phyloP scores from a whole-genome alignment of 2,113 vertebrate genomes.

The Megalops atlanticus region DNA sequence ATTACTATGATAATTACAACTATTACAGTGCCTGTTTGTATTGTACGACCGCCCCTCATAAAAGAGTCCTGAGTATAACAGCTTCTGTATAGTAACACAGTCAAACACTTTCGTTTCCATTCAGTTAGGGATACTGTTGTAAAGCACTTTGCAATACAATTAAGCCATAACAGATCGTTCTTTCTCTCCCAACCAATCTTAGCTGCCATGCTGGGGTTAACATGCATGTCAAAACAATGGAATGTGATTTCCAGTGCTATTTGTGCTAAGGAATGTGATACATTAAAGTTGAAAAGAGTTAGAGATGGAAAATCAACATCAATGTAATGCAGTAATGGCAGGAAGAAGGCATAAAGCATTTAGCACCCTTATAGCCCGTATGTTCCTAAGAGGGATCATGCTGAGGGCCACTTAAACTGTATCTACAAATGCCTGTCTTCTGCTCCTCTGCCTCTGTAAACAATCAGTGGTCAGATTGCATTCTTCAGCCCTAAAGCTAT shows the following conservation, averaged over 20 bases:
- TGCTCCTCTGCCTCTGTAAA: no score
- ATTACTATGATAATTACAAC: no score
- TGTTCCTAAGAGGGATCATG: not conserved
- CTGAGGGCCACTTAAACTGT: no score
- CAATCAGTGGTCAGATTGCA: no score
- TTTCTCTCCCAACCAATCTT: not conserved
- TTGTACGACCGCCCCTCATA: no score
- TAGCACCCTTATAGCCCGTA: not conserved
- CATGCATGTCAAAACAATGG: not conserved
- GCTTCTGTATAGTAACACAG: no score
- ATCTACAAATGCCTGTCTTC: no score
- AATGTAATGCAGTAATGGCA: not conserved
- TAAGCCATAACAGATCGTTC: not conserved
- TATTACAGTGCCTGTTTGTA: no score
- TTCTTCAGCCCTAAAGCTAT: no score
- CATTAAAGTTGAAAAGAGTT: not conserved
- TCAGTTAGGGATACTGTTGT: not conserved
- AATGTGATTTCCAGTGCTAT: not conserved
- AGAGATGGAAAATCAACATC: not conserved
- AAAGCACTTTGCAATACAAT: not conserved
- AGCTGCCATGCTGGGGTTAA: not conserved
- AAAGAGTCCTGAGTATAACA: no score
- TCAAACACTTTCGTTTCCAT: no score
- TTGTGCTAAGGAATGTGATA: no score
- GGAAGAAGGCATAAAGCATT: not conserved